Conservation (phyloP, 2,888 invertebrate genomes). For the Drosophila koepferae region DNA sequence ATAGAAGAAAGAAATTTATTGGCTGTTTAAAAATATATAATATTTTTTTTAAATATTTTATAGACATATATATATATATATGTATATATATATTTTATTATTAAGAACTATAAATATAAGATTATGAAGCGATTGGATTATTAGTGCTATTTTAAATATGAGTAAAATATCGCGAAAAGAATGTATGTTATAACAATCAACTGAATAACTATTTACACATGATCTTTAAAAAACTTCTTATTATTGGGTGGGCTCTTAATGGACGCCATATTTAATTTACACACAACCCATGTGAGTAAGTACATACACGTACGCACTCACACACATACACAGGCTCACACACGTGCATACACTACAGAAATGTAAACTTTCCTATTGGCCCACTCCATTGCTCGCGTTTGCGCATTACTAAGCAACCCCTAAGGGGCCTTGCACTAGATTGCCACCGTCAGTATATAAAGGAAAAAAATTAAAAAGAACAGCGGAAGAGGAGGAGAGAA, state of each 20-base stretch:
- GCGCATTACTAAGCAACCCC: conserved; percentile 63
- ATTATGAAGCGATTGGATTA: too few species aligned
- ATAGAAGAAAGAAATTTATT: too few species aligned
- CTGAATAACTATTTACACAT: conserved; percentile 24
- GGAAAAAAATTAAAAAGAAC: background rate
- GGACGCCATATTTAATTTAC: conserved; percentile 74
- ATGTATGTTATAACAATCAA: conserved; percentile 5
- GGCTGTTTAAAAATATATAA: too few species aligned
- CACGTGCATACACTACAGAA: conserved; percentile 22
- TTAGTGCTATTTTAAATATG: background rate
- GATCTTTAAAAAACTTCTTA: conserved; percentile 22
- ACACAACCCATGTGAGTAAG: conserved; percentile 42
- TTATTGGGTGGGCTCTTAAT: conserved; percentile 42
- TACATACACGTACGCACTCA: conserved; percentile 1
- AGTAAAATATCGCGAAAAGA: too few species aligned
- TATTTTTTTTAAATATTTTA: too few species aligned
- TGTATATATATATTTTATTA: too few species aligned
- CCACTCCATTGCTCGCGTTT: conserved; percentile 59
- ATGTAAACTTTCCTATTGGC: conserved; percentile 69
- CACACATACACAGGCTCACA: conserved; percentile 9
- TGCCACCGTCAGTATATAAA: conserved; percentile 25
- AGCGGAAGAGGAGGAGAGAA: background rate
- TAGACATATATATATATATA: too few species aligned
- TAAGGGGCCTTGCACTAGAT: conserved; percentile 29
- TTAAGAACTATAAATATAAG: too few species aligned